A percentile compares a stretch with the other conserved stretches of the same genome.
phyloP scores from a whole-genome alignment of 2,888 invertebrate species.

The Uropetala carovei region DNA sequence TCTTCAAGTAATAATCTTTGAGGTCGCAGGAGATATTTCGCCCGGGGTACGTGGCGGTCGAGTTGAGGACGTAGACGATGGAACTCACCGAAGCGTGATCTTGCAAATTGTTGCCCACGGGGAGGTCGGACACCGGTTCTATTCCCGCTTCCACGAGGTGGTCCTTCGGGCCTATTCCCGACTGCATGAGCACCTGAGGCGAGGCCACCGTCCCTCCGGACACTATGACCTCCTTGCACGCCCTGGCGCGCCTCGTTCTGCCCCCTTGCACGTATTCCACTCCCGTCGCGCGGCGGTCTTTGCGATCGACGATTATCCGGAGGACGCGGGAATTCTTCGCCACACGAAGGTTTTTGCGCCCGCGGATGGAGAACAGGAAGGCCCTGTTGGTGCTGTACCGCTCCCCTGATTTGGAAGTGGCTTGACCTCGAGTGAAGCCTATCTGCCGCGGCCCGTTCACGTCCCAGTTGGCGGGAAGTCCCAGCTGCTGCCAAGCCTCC shows the following conservation, averaged over 20 bases:
- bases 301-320: conserved; percentile 13
- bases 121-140: conserved; percentile 44
- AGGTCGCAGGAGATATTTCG: conserved; percentile 41
- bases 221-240: conserved; percentile 65
- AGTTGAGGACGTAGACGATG: conserved; percentile 15
- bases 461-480: conserved; percentile 68
- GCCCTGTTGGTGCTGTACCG: conserved; percentile 69
- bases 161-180: conserved; percentile 65
- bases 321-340: conserved; percentile 44
- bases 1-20: conserved; percentile 56
- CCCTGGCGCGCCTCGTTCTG: conserved; percentile 1
- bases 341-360: conserved; percentile 66
- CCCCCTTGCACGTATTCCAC: conserved; percentile 37
- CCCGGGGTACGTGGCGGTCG: conserved; percentile 31
- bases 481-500: conserved; percentile 68
- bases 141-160: conserved; percentile 58
- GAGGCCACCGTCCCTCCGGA: conserved; percentile 63
- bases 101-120: conserved; percentile 64
- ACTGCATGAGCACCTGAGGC: conserved; percentile 65
- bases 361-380: conserved; percentile 68
- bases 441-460: conserved; percentile 67
- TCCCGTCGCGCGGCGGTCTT: conserved; percentile 39
- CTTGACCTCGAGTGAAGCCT: conserved; percentile 68
- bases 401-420: conserved; percentile 67
- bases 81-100: conserved; percentile 43